Evolutionary conservation across 2,113 vertebrate species (phyloP).

Genomic region (Rana temporaria): DNA sequence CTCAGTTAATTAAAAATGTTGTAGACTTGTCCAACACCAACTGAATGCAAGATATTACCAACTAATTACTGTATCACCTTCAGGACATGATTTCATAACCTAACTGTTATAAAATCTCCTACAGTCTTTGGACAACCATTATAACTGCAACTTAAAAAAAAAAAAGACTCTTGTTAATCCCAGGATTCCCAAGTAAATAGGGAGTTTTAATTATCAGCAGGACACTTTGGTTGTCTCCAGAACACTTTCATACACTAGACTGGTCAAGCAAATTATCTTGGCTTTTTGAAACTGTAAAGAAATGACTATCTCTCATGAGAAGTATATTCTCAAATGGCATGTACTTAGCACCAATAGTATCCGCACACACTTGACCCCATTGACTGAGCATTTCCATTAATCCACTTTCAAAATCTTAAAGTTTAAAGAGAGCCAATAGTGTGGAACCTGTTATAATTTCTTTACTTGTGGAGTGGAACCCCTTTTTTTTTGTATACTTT

Average conservation of each 20-base stretch:
- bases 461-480: background rate
- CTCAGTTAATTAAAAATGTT: no score
- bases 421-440: background rate
- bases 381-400: conserved; percentile 7
- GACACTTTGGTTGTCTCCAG: background rate
- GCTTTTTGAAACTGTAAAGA: background rate
- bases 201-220: conserved; percentile 1
- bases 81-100: no score
- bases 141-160: no score
- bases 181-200: background rate
- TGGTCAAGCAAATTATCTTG: conserved; percentile 18
- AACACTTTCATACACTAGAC: conserved; percentile 10
- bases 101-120: no score
- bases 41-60: no score
- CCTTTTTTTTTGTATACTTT: background rate
- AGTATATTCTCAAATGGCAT: conserved; percentile 19
- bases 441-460: background rate
- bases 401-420: conserved; percentile 5
- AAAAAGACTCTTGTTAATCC: no score
- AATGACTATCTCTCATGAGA: conserved; percentile 15
- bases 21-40: no score
- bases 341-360: conserved; percentile 17
- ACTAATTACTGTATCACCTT: no score
- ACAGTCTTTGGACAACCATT: no score
- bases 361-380: background rate